A percentile compares a stretch with the other conserved stretches of the same genome.
Conservation (phyloP, 2,888 invertebrate species). For the Apodemia hepburni region DNA sequence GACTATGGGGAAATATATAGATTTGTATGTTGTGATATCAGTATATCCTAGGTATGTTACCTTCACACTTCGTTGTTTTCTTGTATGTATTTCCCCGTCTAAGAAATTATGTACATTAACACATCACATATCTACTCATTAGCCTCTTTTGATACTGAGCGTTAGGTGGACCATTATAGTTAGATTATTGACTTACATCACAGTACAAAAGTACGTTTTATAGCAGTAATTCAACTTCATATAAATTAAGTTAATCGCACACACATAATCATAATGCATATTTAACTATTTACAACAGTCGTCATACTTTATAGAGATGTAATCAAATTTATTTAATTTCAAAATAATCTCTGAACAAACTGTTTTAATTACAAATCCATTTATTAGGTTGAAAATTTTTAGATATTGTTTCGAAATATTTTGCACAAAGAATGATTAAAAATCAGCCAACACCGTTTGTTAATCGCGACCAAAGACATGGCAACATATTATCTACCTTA, state of each 20-base stretch:
- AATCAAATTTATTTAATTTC: no score
- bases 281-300: no score
- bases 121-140: constrained; percentile 76
- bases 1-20: constrained; percentile 39
- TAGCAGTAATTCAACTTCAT: neutral
- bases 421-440: no score
- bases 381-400: no score
- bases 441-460: no score
- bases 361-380: no score
- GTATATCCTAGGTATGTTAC: constrained; percentile 8
- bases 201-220: neutral
- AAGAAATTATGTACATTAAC: constrained; percentile 51
- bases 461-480: no score
- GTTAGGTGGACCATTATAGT: constrained; percentile 62
- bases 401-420: no score
- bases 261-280: no score
- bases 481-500: no score
- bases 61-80: constrained; percentile 17
- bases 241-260: neutral
- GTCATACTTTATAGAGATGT: no score
- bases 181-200: constrained; percentile 29
- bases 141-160: constrained; percentile 65
- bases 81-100: constrained; percentile 38
- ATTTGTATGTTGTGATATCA: constrained; percentile 35
- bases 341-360: no score